phyloP scores from a whole-genome alignment of 2,888 invertebrate species.

The Lithodes maja region DNA sequence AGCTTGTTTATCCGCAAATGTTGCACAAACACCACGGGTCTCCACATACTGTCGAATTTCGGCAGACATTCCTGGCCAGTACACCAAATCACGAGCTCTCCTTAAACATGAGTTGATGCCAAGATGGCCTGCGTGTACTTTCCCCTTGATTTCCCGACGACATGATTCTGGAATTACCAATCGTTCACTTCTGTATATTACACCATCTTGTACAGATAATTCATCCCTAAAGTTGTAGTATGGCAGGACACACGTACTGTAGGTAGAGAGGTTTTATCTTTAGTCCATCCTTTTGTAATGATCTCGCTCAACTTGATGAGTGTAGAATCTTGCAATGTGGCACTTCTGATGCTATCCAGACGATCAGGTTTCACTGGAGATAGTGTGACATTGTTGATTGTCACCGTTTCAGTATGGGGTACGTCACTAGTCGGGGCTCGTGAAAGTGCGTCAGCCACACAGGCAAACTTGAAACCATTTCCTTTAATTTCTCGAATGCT shows the following conservation, averaged over 20 bases:
- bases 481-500: constrained; percentile 1
- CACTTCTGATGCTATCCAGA: neutral
- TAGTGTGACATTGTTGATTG: neutral
- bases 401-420: neutral
- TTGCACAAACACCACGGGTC: constrained; percentile 16
- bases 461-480: neutral
- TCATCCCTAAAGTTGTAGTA: constrained; percentile 19
- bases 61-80: constrained; percentile 31
- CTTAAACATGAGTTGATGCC: constrained; percentile 27
- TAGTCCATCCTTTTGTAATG: constrained; percentile 1
- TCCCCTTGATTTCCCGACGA: neutral
- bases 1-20: neutral
- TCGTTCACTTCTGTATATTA: constrained; percentile 2
- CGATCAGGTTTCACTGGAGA: neutral
- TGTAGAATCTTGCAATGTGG: neutral
- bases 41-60: constrained; percentile 24
- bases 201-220: constrained; percentile 23
- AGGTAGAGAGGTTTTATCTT: neutral
- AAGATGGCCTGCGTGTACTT: constrained; percentile 18
- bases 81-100: constrained; percentile 4
- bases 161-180: constrained; percentile 2
- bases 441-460: neutral
- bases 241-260: neutral
- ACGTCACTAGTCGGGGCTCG: neutral
- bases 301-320: neutral